These are phyloP conservation scores for Xerus inauris DNA, from an alignment of 2,113 vertebrate genomes.

Conservation along the genomic window DNA sequence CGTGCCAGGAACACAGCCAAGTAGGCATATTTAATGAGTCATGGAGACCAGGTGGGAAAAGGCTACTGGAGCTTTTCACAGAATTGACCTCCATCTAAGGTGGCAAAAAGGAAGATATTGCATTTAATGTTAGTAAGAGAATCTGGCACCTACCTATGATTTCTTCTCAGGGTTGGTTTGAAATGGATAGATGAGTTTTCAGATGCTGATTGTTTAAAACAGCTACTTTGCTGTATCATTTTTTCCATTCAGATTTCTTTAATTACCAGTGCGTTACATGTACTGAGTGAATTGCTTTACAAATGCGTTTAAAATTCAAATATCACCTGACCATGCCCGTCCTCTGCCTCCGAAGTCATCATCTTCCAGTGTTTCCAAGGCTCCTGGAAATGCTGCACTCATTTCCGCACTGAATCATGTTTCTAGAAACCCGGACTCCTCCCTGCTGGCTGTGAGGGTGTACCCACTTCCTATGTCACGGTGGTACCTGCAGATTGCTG, in stretches of 20 bases:
- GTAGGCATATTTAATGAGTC: not conserved
- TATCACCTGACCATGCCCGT: not conserved
- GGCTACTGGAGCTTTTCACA: not conserved
- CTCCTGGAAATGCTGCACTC: not conserved
- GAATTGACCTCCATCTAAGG: not conserved
- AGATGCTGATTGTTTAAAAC: not conserved
- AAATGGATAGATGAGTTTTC: not conserved
- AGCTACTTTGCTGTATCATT: not conserved
- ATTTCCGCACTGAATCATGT: too few species aligned
- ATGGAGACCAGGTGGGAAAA: not conserved
- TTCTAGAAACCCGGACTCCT: not conserved
- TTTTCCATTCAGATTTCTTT: not conserved
- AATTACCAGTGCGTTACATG: not conserved
- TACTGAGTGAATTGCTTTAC: not conserved
- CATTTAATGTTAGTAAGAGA: not conserved
- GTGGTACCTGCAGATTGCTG: not conserved
- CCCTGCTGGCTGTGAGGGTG: rapidly evolving
- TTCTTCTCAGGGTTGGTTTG: not conserved
- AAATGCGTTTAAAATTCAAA: not conserved
- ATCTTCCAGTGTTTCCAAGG: rapidly evolving
- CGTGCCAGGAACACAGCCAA: not conserved
- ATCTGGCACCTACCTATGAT: not conserved
- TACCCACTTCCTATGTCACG: rapidly evolving
- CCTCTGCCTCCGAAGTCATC: too few species aligned
- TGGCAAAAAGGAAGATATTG: not conserved